Conservation (phyloP, 2,888 invertebrate genomes). For the Endomychus coccineus region DNA sequence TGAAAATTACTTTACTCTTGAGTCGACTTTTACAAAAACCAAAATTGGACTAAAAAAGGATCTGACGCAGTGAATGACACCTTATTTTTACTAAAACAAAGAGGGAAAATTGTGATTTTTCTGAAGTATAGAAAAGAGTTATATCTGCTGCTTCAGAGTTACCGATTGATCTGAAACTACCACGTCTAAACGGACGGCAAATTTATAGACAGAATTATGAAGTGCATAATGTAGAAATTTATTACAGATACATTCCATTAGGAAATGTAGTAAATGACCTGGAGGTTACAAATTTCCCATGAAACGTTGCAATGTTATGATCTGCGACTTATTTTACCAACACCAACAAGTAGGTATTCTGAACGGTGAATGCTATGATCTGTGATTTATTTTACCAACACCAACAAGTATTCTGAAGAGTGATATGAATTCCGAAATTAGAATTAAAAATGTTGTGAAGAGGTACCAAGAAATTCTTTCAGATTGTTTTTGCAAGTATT, state of each 20-base stretch:
- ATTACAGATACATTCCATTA: not conserved
- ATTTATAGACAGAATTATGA: not conserved
- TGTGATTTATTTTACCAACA: not conserved
- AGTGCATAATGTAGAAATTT: not conserved
- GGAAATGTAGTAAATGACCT: not conserved
- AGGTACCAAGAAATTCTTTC: not conserved
- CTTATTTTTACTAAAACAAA: not conserved
- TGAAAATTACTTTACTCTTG: not conserved
- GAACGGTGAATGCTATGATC: too few species aligned
- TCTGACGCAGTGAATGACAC: constrained; percentile 1
- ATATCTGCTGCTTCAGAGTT: not conserved
- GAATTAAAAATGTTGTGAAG: constrained; percentile 1
- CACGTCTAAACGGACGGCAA: not conserved
- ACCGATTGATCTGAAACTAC: not conserved
- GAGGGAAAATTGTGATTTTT: constrained; percentile 1
- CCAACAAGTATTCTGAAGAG: not conserved
- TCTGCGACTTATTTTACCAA: constrained; percentile 1
- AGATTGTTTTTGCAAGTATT: not conserved
- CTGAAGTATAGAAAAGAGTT: not conserved
- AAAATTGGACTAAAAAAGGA: not conserved
- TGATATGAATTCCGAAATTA: not conserved
- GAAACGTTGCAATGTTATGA: not conserved
- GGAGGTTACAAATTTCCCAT: not conserved
- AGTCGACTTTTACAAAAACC: not conserved
- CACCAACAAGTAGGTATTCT: too few species aligned